phyloP scores from a whole-genome alignment of 2,113 vertebrate genomes.

The Spilogale gracilis region DNA sequence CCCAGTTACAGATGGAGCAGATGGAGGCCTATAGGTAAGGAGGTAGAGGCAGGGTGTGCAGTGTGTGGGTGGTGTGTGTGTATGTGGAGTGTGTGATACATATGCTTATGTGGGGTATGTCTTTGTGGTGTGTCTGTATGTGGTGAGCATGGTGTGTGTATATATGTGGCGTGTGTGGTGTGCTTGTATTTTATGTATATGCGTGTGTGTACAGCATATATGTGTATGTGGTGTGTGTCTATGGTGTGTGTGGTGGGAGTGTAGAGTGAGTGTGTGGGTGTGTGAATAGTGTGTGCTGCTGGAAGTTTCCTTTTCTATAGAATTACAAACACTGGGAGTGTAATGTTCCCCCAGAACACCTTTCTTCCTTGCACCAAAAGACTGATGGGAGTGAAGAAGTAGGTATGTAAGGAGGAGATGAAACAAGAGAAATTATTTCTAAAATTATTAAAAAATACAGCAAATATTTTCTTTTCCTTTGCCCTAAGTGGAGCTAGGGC shows the following conservation, averaged over 20 bases:
- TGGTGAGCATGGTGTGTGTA: neutral
- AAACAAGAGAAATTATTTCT: neutral
- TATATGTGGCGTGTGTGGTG: neutral
- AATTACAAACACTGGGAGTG: neutral
- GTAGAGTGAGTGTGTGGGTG: neutral
- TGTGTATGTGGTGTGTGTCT: neutral
- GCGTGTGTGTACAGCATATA: neutral
- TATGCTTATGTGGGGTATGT: neutral
- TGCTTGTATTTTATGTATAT: neutral
- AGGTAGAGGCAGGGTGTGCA: neutral
- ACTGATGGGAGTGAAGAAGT: neutral
- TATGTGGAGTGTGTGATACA: neutral
- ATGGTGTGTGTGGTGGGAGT: neutral
- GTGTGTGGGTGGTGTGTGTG: neutral
- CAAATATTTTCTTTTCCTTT: constrained; percentile 32
- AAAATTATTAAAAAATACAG: neutral
- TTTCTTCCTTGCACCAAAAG: neutral
- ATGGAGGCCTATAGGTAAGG: neutral
- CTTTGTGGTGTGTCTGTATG: neutral
- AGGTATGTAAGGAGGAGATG: neutral
- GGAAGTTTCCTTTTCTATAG: neutral
- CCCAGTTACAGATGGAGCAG: neutral
- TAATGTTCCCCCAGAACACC: neutral
- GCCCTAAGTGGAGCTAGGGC: neutral
- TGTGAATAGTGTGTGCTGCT: neutral